Evolutionary conservation across 2,888 invertebrate species (phyloP).

Genomic region (Sabatieria punctata): DNA sequence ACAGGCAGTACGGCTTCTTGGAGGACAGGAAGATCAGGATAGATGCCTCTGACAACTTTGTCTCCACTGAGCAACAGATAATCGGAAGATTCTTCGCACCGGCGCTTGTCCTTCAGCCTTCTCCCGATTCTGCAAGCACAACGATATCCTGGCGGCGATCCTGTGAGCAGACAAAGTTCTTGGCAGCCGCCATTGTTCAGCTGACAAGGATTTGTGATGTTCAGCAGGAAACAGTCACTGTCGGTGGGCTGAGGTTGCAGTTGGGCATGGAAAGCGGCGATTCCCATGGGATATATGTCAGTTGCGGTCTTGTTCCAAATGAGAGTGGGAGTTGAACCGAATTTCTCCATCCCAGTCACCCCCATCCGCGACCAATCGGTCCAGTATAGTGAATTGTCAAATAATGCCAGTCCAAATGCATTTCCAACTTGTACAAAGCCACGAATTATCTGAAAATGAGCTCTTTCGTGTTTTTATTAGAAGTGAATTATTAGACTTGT

Average conservation of each 20-base stretch:
- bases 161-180: too few species aligned
- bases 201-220: too few species aligned
- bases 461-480: too few species aligned
- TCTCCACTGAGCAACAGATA: constrained; percentile 28
- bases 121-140: constrained; percentile 92
- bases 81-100: too few species aligned
- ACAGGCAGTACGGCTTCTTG: constrained; percentile 88
- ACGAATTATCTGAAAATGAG: too few species aligned
- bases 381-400: constrained; percentile 82
- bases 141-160: constrained; percentile 38
- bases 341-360: constrained; percentile 27
- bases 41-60: constrained; percentile 73
- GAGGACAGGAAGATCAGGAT: constrained; percentile 67
- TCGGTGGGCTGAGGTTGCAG: constrained; percentile 25
- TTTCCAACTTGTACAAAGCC: constrained; percentile 55
- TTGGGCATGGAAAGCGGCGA: constrained; percentile 26
- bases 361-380: constrained; percentile 71
- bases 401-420: constrained; percentile 79
- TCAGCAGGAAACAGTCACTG: constrained; percentile 21
- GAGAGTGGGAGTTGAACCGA: constrained; percentile 23
- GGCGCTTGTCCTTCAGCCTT: too few species aligned
- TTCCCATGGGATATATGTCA: constrained; percentile 30
- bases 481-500: too few species aligned
- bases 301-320: constrained; percentile 23
- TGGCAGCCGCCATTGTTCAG: too few species aligned